Percentiles rank a stretch among this genome's conserved stretches.
phyloP scores from a whole-genome alignment of 1,140 invertebrate species.

The Ceratosolen solmsi region DNA sequence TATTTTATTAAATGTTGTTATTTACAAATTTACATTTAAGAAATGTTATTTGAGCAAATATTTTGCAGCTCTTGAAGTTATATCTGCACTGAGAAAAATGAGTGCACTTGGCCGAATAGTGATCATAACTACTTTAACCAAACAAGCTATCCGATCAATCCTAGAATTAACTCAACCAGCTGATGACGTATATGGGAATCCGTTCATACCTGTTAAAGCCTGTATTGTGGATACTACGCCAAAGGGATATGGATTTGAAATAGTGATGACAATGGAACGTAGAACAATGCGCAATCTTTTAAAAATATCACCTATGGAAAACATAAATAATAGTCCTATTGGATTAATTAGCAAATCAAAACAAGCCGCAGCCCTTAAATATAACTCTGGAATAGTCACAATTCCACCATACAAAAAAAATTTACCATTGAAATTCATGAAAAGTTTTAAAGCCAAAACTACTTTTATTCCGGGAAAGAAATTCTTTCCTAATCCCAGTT shows the following conservation, averaged over 20 bases:
- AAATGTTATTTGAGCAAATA: no score
- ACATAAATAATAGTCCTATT: constrained; percentile 9
- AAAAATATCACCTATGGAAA: constrained; percentile 18
- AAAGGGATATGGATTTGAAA: constrained; percentile 67
- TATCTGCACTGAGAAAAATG: constrained; percentile 66
- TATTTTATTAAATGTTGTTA: no score
- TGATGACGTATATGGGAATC: constrained; percentile 60
- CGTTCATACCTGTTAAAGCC: constrained; percentile 68
- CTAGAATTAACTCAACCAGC: constrained; percentile 68
- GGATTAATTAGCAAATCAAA: constrained; percentile 51
- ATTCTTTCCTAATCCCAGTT: constrained; percentile 38
- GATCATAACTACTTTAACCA: constrained; percentile 70
- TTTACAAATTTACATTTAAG: no score
- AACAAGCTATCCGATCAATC: constrained; percentile 70
- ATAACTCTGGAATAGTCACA: constrained; percentile 1
- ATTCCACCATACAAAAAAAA: constrained; percentile 30
- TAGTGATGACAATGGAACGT: constrained; percentile 68
- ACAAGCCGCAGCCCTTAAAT: constrained; percentile 39
- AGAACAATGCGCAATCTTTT: constrained; percentile 62
- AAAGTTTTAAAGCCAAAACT: constrained; percentile 29
- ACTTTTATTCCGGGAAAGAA: constrained; percentile 43
- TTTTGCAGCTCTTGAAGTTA: constrained; percentile 67
- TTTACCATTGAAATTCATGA: constrained; percentile 28
- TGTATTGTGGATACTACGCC: constrained; percentile 69
- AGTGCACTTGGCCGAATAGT: constrained; percentile 65